Conservation (phyloP, 2,888 invertebrate species). For the Morpho deidamia region DNA sequence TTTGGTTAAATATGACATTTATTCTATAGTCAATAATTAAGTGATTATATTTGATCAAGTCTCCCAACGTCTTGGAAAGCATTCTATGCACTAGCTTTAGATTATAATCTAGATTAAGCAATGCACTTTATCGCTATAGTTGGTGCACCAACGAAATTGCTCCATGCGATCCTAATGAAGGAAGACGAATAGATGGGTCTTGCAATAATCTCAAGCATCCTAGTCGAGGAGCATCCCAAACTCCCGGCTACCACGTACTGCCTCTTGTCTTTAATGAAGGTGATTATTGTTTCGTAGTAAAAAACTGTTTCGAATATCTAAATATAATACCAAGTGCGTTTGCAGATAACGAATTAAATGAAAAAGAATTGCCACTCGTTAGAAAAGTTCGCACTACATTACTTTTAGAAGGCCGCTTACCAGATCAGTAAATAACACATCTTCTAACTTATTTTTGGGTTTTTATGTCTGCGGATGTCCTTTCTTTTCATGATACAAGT, state of each 20-base stretch:
- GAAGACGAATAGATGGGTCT: constrained; percentile 48
- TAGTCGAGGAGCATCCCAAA: constrained; percentile 40
- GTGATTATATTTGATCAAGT: too few species aligned
- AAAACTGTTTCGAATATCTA: too few species aligned
- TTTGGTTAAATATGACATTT: too few species aligned
- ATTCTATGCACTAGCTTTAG: neutral
- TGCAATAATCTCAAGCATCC: constrained; percentile 28
- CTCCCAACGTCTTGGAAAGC: too few species aligned
- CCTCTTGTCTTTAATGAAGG: constrained; percentile 42
- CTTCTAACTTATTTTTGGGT: constrained; percentile 31
- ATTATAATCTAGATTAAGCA: neutral
- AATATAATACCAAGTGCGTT: neutral
- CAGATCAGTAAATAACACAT: constrained; percentile 30
- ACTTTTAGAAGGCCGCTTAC: constrained; percentile 27
- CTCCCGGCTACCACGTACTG: constrained; percentile 41
- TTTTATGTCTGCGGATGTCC: constrained; percentile 31
- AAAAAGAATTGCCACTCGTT: constrained; percentile 22
- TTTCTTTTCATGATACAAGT: constrained; percentile 36
- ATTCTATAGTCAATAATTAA: too few species aligned
- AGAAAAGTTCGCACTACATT: constrained; percentile 30
- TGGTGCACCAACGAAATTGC: constrained; percentile 47
- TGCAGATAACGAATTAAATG: constrained; percentile 31
- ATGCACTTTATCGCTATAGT: constrained; percentile 24
- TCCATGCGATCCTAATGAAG: constrained; percentile 47
- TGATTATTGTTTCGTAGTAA: constrained; percentile 13